A percentile compares a stretch with the other conserved stretches of the same genome.
Evolutionary conservation across 1,140 invertebrate genomes (phyloP).

Genomic region (Conus ventricosus): DNA sequence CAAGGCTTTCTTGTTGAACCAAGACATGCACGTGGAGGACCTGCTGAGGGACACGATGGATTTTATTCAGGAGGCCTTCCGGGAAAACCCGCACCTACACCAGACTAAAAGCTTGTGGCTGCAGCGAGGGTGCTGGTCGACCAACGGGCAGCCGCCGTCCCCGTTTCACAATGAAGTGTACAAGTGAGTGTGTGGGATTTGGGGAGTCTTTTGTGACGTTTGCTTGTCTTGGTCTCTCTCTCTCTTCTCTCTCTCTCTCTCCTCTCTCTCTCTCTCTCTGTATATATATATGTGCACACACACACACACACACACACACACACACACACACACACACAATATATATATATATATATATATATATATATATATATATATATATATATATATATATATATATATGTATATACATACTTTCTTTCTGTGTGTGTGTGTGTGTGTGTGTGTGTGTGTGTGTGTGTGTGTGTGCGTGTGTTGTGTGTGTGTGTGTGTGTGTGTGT

Average conservation of each 20-base stretch:
- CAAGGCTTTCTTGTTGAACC: conserved; percentile 57
- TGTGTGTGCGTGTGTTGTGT: not conserved
- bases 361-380: too few relatives aligned
- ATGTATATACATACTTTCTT: too few relatives aligned
- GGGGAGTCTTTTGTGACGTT: not conserved
- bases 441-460: conserved; percentile 32
- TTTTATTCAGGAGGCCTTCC: conserved; percentile 54
- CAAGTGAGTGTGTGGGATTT: conserved; percentile 29
- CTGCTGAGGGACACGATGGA: conserved; percentile 57
- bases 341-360: too few relatives aligned
- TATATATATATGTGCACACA: too few relatives aligned
- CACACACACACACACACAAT: too few relatives aligned
- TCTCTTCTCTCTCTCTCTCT: too few relatives aligned
- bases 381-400: too few relatives aligned
- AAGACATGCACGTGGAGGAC: conserved; percentile 56
- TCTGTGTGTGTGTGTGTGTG: conserved; percentile 26
- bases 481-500: not conserved
- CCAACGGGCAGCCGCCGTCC: conserved; percentile 2
- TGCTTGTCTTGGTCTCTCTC: too few relatives aligned
- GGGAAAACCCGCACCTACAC: conserved; percentile 32
- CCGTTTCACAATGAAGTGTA: conserved; percentile 35
- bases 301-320: too few relatives aligned
- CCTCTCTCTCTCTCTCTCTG: too few relatives aligned
- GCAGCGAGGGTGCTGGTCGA: conserved; percentile 43
- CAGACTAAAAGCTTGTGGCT: conserved; percentile 8